A percentile compares a stretch with the other conserved stretches of the same genome.
These are phyloP conservation scores for Drosophila neoperkinsi DNA, from an alignment of 2,888 invertebrate genomes.

Conservation along the genomic window DNA sequence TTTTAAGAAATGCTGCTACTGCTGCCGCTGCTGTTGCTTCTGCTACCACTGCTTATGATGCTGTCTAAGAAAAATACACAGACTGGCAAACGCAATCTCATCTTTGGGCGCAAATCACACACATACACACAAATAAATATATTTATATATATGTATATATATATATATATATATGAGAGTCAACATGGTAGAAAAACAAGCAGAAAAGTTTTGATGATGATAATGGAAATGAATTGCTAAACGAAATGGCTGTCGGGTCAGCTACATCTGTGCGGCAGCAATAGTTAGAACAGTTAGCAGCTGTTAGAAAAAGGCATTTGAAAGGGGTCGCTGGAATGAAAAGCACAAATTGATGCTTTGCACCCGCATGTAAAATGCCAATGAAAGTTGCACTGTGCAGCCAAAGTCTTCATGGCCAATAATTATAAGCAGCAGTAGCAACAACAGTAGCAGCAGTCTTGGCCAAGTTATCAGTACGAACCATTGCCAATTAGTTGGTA, in stretches of 20 bases:
- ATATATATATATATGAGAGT: constrained; percentile 13
- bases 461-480: constrained; percentile 57
- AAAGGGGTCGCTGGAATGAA: constrained; percentile 25
- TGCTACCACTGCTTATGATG: constrained; percentile 52
- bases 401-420: constrained; percentile 52
- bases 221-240: constrained; percentile 79
- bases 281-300: constrained; percentile 60
- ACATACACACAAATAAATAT: not conserved
- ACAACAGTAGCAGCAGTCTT: constrained; percentile 40
- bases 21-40: constrained; percentile 21
- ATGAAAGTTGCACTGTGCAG: constrained; percentile 26
- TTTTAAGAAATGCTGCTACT: constrained; percentile 74
- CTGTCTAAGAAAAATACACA: constrained; percentile 42
- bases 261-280: constrained; percentile 23
- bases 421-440: constrained; percentile 52
- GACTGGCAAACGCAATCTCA: constrained; percentile 24
- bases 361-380: constrained; percentile 41
- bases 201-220: constrained; percentile 79
- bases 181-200: constrained; percentile 52
- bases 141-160: not conserved
- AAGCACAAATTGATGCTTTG: constrained; percentile 59
- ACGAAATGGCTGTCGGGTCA: constrained; percentile 46
- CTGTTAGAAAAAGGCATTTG: constrained; percentile 46
- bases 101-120: constrained; percentile 54
- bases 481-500: constrained; percentile 67